Evolutionary conservation across 2,888 invertebrate genomes (phyloP).

Genomic region (Acronicta psi): DNA sequence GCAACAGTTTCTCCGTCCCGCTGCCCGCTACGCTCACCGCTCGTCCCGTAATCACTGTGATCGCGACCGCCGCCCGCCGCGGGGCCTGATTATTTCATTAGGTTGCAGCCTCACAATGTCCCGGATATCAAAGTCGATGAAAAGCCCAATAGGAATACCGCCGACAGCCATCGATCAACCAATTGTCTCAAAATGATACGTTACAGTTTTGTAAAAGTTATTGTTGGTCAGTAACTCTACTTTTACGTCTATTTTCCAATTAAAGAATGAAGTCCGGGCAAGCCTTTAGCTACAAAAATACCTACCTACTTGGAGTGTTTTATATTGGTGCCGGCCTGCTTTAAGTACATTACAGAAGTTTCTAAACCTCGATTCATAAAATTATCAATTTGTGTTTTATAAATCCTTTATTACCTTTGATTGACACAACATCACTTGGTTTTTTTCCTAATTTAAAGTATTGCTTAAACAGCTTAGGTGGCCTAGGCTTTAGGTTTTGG

Average conservation of each 20-base stretch:
- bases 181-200: slow-evolving; percentile 70
- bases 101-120: slow-evolving; percentile 67
- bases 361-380: too few species aligned
- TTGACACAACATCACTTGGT: too few species aligned
- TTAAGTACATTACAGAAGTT: too few species aligned
- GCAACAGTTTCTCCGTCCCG: slow-evolving; percentile 65
- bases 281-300: not conserved
- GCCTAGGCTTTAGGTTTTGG: too few species aligned
- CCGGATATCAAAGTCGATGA: slow-evolving; percentile 75
- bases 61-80: slow-evolving; percentile 68
- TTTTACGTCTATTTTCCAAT: slow-evolving; percentile 6
- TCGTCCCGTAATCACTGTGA: slow-evolving; percentile 72
- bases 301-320: too few species aligned
- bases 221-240: slow-evolving; percentile 13
- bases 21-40: slow-evolving; percentile 66
- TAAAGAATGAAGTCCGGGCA: not conserved
- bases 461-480: too few species aligned
- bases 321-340: too few species aligned
- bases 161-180: slow-evolving; percentile 70
- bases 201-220: slow-evolving; percentile 47
- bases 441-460: too few species aligned
- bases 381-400: too few species aligned
- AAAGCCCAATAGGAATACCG: slow-evolving; percentile 71
- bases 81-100: slow-evolving; percentile 84
- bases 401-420: too few species aligned